phyloP scores from a whole-genome alignment of 2,113 vertebrate genomes.

The Hippocampus barbouri region DNA sequence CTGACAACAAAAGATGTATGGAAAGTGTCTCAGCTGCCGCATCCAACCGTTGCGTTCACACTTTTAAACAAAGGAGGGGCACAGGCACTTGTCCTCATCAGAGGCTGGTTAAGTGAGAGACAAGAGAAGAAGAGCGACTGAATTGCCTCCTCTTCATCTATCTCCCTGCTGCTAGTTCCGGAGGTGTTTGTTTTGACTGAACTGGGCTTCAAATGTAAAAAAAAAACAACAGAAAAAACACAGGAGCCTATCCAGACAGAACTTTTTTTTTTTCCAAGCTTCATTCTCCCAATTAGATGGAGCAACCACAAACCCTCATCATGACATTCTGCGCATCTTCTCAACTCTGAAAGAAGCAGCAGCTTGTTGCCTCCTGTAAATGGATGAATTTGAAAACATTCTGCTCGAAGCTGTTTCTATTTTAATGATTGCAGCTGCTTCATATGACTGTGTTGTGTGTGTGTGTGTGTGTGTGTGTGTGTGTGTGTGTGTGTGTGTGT shows the following conservation, averaged over 20 bases:
- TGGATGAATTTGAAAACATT: conserved; percentile 49
- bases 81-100: conserved; percentile 64
- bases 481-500: neutral
- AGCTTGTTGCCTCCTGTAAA: conserved; percentile 46
- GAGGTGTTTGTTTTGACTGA: neutral
- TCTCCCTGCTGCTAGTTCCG: conserved; percentile 52
- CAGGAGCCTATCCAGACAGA: neutral
- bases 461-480: neutral
- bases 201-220: neutral
- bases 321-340: conserved; percentile 17
- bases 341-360: conserved; percentile 41
- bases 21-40: conserved; percentile 64
- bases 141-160: conserved; percentile 28
- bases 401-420: conserved; percentile 40
- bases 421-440: conserved; percentile 37
- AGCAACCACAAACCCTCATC: conserved; percentile 27
- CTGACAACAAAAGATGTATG: conserved; percentile 45
- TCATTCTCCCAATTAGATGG: conserved; percentile 34
- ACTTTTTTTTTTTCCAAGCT: neutral
- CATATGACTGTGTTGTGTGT: neutral
- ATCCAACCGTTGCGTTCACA: conserved; percentile 56
- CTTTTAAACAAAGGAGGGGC: conserved; percentile 52
- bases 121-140: conserved; percentile 50
- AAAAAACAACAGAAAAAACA: neutral
- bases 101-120: conserved; percentile 66